Evolutionary conservation across 2,797 vertebrate species (phyloP).

Genomic region (Cyclopterus lumpus): DNA sequence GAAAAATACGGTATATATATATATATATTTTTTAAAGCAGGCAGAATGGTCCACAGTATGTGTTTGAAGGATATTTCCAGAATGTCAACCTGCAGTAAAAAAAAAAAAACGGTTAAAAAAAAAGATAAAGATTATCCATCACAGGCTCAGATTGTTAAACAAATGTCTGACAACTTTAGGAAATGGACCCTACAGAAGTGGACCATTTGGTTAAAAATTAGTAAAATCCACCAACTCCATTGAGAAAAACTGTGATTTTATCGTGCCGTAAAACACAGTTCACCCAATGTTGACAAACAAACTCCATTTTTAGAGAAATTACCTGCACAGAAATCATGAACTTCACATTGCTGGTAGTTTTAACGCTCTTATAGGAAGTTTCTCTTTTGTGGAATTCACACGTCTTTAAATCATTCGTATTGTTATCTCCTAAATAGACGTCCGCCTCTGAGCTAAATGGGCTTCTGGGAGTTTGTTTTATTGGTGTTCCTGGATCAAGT

Average conservation of each 20-base stretch:
- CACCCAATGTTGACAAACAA: not conserved
- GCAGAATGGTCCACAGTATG: too few relatives aligned
- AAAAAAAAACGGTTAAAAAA: too few relatives aligned
- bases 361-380: not conserved
- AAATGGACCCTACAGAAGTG: too few relatives aligned
- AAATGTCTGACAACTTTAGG: too few relatives aligned
- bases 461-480: constrained; percentile 25
- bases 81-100: too few relatives aligned
- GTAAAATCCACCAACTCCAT: not conserved
- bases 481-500: constrained; percentile 46
- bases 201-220: too few relatives aligned
- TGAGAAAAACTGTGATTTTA: not conserved
- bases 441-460: not conserved
- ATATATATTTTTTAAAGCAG: too few relatives aligned
- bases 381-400: not conserved
- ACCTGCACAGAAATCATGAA: not conserved
- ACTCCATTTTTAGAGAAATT: not conserved
- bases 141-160: too few relatives aligned
- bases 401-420: not conserved
- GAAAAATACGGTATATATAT: too few relatives aligned
- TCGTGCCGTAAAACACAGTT: not conserved
- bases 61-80: too few relatives aligned
- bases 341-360: not conserved
- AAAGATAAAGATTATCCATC: too few relatives aligned
- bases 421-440: constrained; percentile 23